Conservation (phyloP, 2,797 vertebrate genomes). For the Amphiprion clarkii region DNA sequence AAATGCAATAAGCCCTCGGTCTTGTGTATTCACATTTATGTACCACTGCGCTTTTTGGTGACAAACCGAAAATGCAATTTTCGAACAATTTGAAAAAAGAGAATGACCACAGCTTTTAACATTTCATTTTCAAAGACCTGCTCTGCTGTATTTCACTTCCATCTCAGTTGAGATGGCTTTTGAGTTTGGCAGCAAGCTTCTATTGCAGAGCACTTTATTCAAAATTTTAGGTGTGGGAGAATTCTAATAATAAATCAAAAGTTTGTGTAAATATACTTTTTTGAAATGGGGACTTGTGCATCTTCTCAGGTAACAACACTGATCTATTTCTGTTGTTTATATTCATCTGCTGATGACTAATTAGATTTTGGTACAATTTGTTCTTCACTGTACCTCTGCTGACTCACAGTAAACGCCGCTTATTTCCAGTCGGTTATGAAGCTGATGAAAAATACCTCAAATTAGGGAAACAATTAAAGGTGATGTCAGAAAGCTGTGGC, state of each 20-base stretch:
- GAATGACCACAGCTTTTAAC: too few species aligned
- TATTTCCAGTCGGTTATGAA: conserved; percentile 27
- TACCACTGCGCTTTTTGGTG: too few species aligned
- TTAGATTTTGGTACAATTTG: conserved; percentile 25
- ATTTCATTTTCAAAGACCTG: too few species aligned
- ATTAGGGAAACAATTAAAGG: conserved; percentile 38
- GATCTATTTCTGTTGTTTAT: neutral
- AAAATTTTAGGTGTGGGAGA: neutral
- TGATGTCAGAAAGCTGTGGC: conserved; percentile 29
- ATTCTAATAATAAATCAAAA: neutral
- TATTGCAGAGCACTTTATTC: neutral
- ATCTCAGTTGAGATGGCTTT: neutral
- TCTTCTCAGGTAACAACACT: neutral
- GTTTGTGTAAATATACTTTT: neutral
- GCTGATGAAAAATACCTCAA: conserved; percentile 33
- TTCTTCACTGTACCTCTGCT: conserved; percentile 2
- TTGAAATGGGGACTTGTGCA: neutral
- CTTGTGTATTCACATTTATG: too few species aligned
- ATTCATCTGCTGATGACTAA: conserved; percentile 27
- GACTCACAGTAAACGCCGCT: conserved; percentile 20
- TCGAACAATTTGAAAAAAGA: too few species aligned
- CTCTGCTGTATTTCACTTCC: too few species aligned
- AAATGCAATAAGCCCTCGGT: too few species aligned
- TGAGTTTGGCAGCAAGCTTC: neutral
- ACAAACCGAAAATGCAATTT: too few species aligned